Evolutionary conservation across 37 sponge, comb jelly and placozoan genomes (phyloP), one percentile per base, ranked within the genome.

Genomic region (Theonella swinhoei): DNA sequence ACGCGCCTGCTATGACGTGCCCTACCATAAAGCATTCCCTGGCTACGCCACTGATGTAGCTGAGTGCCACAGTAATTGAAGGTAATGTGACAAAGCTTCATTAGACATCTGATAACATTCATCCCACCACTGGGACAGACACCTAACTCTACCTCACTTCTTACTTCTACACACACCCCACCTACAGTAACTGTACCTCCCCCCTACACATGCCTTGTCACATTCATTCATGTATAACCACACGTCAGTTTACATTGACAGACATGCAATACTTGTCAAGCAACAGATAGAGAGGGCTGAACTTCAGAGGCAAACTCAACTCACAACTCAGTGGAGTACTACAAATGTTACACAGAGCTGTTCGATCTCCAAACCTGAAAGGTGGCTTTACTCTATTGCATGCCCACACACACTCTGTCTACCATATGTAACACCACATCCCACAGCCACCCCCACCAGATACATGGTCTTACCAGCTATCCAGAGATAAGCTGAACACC

Each of bases 91-190:
- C 54, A 47, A 47, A 47, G 14, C 11, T 17, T 47, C 14, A 14
- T 14, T 17, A 14, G 54, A 47, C 54, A 47, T 47, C 54, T 47
- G 54, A 47, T 47, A 47, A 14, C 14, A 14, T 7, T 47, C 54
- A 17, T 47, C 11, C 11, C 54, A 17, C 11, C 14, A 17, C 54
- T 17, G 54, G 54, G 11, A 47, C 54, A 47, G 54, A 7, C 54
- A 47, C 14, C 54, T 17, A 14, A 68, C 69, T 3, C 69, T 32
- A 29, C 34, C 66, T 65, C 30, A 65, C 30, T 65, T 5, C 66
- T n/a, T 29, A n/a, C 30, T 22, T 5, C 69, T 31, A 68, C 69
- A 68, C 69, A 68, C 69, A 29, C 33, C 30, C n/a, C 69, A 68
- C 25, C 30, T 68, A n/a, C n/a, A n/a, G n/a, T n/a, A n/a, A n/a